phyloP scores from a whole-genome alignment of 2,797 vertebrate species.

The Crocodylus rhombifer region DNA sequence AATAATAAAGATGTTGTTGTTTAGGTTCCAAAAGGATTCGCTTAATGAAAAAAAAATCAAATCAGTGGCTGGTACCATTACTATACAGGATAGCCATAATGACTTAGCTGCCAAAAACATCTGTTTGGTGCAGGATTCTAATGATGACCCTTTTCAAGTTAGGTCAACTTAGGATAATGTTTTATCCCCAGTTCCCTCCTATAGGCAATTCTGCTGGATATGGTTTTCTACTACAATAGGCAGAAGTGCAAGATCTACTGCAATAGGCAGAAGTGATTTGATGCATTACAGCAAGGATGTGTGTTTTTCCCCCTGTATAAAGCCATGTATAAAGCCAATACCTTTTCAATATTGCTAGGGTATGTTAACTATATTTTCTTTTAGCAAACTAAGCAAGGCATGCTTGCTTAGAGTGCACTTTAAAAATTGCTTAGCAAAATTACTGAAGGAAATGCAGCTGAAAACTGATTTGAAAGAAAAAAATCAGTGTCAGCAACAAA shows the following conservation, averaged over 20 bases:
- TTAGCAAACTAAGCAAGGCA: constrained; percentile 33
- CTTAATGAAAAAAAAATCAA: background rate
- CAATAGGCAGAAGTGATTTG: background rate
- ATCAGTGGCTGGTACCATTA: background rate
- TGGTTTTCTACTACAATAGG: background rate
- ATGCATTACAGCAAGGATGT: background rate
- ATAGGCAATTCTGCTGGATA: background rate
- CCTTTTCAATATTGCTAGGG: background rate
- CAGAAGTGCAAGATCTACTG: background rate
- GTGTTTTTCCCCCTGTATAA: background rate
- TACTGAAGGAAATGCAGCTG: constrained; percentile 18
- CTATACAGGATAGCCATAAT: background rate
- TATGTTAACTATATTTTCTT: background rate
- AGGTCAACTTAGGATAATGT: background rate
- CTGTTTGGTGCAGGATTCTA: background rate
- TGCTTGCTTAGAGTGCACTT: constrained; percentile 11
- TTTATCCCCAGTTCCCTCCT: background rate
- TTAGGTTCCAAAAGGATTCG: background rate
- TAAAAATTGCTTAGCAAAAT: constrained; percentile 9
- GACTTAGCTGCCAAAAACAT: background rate
- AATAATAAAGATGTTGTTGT: background rate
- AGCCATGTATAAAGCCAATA: background rate
- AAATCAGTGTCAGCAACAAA: background rate
- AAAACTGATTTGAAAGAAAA: background rate
- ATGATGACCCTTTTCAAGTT: background rate